Evolutionary conservation across 2,113 vertebrate genomes (phyloP).

Genomic region (Scytalopus superciliaris): DNA sequence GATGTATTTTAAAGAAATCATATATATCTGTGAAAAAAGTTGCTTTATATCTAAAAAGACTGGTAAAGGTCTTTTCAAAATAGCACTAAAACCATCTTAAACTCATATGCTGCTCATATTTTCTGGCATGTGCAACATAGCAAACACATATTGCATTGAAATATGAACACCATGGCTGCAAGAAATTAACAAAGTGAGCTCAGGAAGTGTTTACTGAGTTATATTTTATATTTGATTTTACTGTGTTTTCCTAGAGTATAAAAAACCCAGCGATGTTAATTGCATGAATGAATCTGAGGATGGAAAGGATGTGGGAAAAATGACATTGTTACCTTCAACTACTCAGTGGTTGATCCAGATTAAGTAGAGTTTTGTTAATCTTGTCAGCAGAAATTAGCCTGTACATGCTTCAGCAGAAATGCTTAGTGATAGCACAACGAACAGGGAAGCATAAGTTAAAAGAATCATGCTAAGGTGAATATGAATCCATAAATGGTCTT

Average conservation of each 20-base stretch:
- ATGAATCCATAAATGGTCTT: not conserved
- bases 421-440: not conserved
- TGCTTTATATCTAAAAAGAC: not conserved
- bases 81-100: not conserved
- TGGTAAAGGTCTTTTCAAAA: not conserved
- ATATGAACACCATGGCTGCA: not conserved
- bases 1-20: not conserved
- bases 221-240: not conserved
- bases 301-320: not conserved
- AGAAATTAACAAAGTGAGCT: not conserved
- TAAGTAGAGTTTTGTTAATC: slow-evolving; percentile 22
- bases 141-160: not conserved
- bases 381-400: not conserved
- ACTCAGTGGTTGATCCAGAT: not conserved
- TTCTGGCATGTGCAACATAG: rapidly evolving
- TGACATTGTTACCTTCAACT: not conserved
- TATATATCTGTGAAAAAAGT: not conserved
- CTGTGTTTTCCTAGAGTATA: not conserved
- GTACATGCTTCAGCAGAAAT: not conserved
- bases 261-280: not conserved
- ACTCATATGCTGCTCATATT: not conserved
- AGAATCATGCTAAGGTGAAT: not conserved
- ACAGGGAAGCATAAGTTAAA: not conserved
- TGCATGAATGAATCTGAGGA: not conserved
- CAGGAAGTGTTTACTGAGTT: not conserved